Conservation (phyloP, 2,888 invertebrate species). For the Hirudinaria manillensis region DNA sequence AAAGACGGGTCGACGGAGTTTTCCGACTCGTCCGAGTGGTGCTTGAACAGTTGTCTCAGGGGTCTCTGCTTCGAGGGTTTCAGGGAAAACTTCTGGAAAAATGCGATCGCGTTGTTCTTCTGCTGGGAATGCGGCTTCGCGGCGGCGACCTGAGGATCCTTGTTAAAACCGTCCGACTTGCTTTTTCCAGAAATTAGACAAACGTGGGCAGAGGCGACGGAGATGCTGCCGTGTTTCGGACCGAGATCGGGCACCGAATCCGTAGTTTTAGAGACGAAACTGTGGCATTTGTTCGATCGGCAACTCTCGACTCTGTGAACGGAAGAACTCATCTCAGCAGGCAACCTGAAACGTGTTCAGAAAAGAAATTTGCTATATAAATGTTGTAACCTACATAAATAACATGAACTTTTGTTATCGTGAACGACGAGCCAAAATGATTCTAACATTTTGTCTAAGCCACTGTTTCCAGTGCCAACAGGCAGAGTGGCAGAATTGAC, state of each 20-base stretch:
- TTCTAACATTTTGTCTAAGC: background rate
- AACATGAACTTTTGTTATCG: no score
- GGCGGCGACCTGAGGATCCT: background rate
- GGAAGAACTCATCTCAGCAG: background rate
- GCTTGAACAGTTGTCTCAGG: conserved; percentile 67
- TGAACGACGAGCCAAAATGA: no score
- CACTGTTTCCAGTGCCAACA: background rate
- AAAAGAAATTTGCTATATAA: background rate
- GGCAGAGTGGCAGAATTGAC: conserved; percentile 9
- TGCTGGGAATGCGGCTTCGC: background rate
- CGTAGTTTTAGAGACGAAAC: background rate
- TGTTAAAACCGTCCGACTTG: conserved; percentile 2
- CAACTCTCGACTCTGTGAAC: background rate
- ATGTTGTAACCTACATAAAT: no score
- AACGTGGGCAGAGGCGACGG: no score
- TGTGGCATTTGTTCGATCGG: background rate
- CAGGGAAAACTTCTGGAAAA: conserved; percentile 25
- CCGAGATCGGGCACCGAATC: background rate
- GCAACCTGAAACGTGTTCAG: background rate
- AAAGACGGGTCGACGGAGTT: conserved; percentile 49
- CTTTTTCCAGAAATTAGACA: background rate
- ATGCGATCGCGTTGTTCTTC: background rate
- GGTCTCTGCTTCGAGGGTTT: conserved; percentile 59
- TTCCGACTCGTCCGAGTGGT: conserved; percentile 79
- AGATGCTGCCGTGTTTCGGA: background rate